These are phyloP conservation scores for Drosophila oshimai DNA, from an alignment of 1,140 invertebrate genomes.

Conservation along the genomic window DNA sequence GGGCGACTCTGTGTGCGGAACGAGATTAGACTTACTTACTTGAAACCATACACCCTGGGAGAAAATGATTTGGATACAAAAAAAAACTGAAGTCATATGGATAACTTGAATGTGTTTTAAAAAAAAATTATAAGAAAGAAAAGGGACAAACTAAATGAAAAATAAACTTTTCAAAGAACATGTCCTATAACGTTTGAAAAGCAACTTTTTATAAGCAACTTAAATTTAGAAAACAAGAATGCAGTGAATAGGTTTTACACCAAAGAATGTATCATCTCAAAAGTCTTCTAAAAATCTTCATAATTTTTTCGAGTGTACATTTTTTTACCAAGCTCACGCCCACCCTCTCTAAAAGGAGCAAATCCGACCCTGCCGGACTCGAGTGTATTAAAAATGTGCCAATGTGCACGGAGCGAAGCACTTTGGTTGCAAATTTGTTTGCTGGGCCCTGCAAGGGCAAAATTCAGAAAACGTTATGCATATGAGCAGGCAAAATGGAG, in stretches of 20 bases:
- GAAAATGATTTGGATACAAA: neutral
- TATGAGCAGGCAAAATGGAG: slow-evolving; percentile 19
- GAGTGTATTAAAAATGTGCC: slow-evolving; percentile 50
- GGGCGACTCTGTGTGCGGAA: slow-evolving; percentile 27
- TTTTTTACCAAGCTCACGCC: neutral
- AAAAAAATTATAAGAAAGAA: neutral
- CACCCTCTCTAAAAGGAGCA: slow-evolving; percentile 1
- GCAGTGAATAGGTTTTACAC: no score
- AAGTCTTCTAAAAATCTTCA: no score
- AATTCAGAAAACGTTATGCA: slow-evolving; percentile 42
- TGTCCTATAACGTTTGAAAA: no score
- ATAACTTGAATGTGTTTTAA: neutral
- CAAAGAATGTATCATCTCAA: no score
- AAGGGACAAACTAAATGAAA: no score
- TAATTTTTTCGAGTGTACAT: neutral
- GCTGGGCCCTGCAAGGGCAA: slow-evolving; percentile 26
- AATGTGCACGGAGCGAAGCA: slow-evolving; percentile 37
- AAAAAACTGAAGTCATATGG: no score
- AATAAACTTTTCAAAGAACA: no score
- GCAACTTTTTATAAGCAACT: no score
- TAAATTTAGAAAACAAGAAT: no score
- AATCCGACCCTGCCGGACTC: neutral
- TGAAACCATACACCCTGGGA: neutral
- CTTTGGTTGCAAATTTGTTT: slow-evolving; percentile 50
- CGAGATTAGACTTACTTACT: slow-evolving; percentile 24